Percentiles rank a stretch among this genome's conserved stretches.
Conservation (phyloP, 2,113 vertebrate species). For the Empidonax alnorum region DNA sequence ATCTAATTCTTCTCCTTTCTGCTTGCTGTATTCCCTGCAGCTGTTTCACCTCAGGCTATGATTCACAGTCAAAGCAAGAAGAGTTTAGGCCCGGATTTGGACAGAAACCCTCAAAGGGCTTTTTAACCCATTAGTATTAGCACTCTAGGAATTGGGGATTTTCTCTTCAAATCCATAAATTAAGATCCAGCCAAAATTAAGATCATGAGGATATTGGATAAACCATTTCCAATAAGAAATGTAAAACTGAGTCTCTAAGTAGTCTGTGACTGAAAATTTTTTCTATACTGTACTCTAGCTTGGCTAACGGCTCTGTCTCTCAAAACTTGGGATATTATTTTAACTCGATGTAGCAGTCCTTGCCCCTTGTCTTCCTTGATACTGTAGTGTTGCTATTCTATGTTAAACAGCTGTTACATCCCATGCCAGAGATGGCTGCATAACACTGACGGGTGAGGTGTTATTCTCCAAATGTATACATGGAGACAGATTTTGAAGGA, state of each 20-base stretch:
- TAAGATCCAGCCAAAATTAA: not conserved
- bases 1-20: slow-evolving; percentile 1
- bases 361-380: not conserved
- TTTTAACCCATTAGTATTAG: not conserved
- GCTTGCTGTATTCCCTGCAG: not conserved
- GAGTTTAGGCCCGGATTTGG: not conserved
- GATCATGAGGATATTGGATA: not conserved
- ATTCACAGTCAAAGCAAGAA: not conserved
- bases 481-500: not conserved
- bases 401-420: slow-evolving; percentile 5
- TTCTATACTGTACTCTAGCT: not conserved
- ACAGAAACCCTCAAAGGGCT: not conserved
- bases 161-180: not conserved
- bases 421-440: not conserved
- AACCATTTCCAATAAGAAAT: not conserved
- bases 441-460: not conserved
- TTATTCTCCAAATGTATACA: slow-evolving; percentile 13
- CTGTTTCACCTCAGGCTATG: slow-evolving; percentile 12
- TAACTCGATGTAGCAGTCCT: not conserved
- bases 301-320: not conserved
- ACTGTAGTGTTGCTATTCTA: not conserved
- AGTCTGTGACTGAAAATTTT: not conserved
- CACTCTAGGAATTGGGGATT: not conserved
- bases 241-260: not conserved
- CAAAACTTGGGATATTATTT: not conserved